phyloP scores from a whole-genome alignment of 2,888 invertebrate genomes.

The Polymixis lichenea region DNA sequence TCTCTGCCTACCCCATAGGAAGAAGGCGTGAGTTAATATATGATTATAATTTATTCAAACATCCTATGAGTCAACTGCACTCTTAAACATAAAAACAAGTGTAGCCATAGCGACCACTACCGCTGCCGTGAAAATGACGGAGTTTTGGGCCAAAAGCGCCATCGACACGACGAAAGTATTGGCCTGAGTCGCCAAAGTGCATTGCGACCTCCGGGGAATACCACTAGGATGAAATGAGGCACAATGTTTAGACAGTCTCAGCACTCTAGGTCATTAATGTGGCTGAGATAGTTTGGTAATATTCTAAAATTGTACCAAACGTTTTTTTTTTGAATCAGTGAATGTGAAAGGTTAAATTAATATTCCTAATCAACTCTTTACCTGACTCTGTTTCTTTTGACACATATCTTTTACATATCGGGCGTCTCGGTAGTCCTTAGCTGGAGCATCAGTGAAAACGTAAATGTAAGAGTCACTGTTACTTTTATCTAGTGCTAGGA shows the following conservation, averaged over 20 bases:
- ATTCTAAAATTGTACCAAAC: background rate
- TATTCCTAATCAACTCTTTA: constrained; percentile 33
- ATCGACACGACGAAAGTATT: background rate
- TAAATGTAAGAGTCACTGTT: constrained; percentile 67
- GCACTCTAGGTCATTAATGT: background rate
- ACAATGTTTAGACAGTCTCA: background rate
- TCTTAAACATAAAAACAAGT: background rate
- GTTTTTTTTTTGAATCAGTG: too few relatives aligned
- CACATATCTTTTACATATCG: constrained; percentile 62
- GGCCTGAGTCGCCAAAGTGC: background rate
- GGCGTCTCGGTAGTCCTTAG: constrained; percentile 61
- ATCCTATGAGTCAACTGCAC: background rate
- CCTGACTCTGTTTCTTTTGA: constrained; percentile 68
- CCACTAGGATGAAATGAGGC: background rate
- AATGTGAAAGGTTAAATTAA: background rate
- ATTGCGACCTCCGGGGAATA: too few relatives aligned
- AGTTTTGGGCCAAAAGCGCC: background rate
- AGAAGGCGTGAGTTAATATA: too few relatives aligned
- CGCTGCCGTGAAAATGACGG: background rate
- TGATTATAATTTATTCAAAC: background rate
- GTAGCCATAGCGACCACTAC: background rate
- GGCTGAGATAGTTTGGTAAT: background rate
- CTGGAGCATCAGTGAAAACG: constrained; percentile 73
- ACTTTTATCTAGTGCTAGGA: constrained; percentile 64
- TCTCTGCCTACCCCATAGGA: too few relatives aligned